Conservation (phyloP, 2,113 vertebrate species). For the Leptobrachium ailaonicum region DNA sequence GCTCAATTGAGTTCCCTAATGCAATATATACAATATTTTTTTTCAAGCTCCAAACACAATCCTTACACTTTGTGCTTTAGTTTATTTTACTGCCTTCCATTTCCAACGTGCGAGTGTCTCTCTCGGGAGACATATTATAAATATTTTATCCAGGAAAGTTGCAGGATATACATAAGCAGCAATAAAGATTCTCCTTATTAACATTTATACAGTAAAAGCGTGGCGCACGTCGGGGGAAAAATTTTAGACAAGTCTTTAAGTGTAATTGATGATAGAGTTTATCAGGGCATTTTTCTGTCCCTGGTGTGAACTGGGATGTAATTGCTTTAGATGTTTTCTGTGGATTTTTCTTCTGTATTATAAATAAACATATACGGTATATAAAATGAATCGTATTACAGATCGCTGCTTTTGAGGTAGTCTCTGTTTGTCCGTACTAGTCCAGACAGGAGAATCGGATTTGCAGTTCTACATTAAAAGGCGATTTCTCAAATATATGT, state of each 20-base stretch:
- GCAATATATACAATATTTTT: too few relatives aligned
- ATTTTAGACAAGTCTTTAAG: conserved; percentile 29
- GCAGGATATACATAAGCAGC: conserved; percentile 42
- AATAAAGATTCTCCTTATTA: conserved; percentile 37
- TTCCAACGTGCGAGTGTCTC: conserved; percentile 17
- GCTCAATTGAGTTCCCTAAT: too few relatives aligned
- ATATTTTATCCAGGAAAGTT: conserved; percentile 32
- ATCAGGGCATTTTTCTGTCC: conserved; percentile 1
- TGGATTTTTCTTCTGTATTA: background rate
- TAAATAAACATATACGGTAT: too few relatives aligned
- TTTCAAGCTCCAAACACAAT: background rate
- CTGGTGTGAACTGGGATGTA: background rate
- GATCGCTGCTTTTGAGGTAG: too few relatives aligned
- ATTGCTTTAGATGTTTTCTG: background rate
- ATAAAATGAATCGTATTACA: too few relatives aligned
- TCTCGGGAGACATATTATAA: conserved; percentile 24
- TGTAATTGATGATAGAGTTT: conserved; percentile 47
- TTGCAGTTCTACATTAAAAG: too few relatives aligned
- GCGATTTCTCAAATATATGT: too few relatives aligned
- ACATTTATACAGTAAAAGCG: conserved; percentile 39
- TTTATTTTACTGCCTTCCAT: background rate
- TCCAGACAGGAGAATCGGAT: too few relatives aligned
- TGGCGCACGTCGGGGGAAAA: conserved; percentile 2
- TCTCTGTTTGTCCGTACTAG: too few relatives aligned
- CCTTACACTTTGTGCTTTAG: background rate